These are phyloP conservation scores for Epsilonema sp. DNA, from an alignment of 2,888 invertebrate genomes.

Conservation along the genomic window DNA sequence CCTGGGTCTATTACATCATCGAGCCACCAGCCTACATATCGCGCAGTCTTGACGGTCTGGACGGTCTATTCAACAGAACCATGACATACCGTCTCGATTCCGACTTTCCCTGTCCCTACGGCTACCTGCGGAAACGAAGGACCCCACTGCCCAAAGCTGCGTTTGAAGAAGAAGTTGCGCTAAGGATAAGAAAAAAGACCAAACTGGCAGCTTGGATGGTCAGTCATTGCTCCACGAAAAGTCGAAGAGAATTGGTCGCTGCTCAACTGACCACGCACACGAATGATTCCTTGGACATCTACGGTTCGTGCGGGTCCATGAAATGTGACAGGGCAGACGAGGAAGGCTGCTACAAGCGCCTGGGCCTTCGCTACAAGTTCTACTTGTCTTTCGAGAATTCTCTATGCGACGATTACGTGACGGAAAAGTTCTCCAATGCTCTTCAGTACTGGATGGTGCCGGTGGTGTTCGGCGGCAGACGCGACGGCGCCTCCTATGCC, in stretches of 20 bases:
- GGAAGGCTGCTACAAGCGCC: background rate
- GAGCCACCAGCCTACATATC: background rate
- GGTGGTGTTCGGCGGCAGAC: constrained; percentile 9
- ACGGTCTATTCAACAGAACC: constrained; percentile 5
- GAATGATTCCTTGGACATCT: background rate
- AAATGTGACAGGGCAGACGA: background rate
- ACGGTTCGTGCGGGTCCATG: constrained; percentile 1
- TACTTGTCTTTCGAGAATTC: constrained; percentile 9
- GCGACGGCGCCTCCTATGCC: constrained; percentile 6
- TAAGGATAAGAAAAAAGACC: no score
- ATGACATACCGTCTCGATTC: constrained; percentile 7
- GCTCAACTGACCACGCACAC: background rate
- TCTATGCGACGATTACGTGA: constrained; percentile 8
- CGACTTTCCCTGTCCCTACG: constrained; percentile 6
- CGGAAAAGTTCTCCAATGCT: constrained; percentile 9
- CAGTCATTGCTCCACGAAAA: background rate
- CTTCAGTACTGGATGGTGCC: constrained; percentile 6
- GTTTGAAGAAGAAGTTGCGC: no score
- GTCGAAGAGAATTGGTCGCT: background rate
- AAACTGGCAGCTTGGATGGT: constrained; percentile 3
- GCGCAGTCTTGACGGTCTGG: background rate
- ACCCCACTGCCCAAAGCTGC: background rate
- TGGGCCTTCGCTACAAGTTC: constrained; percentile 7
- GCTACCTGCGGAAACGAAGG: background rate
- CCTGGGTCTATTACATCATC: background rate